Evolutionary conservation across 2,797 vertebrate species (phyloP).

Genomic region (Trematomus bernacchii): DNA sequence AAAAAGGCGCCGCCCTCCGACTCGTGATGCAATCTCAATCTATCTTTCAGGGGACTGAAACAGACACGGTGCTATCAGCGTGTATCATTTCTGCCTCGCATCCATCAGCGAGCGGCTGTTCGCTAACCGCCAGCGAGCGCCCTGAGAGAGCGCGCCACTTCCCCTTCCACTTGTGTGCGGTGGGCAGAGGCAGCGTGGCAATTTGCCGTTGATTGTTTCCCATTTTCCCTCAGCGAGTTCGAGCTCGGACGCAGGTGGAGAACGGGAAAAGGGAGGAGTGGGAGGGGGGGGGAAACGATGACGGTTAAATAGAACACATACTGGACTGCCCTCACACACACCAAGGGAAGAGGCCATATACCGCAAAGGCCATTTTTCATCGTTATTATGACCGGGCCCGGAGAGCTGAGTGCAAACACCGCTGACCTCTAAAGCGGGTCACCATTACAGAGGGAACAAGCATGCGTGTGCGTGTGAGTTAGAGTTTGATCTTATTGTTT

Average conservation of each 20-base stretch:
- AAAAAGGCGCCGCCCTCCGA: constrained; percentile 13
- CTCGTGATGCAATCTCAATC: constrained; percentile 58
- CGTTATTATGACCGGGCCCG: constrained; percentile 52
- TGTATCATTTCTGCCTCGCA: constrained; percentile 72
- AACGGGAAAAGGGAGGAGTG: neutral
- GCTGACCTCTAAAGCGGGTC: constrained; percentile 63
- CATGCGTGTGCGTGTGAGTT: constrained; percentile 18
- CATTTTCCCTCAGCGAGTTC: constrained; percentile 63
- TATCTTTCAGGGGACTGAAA: constrained; percentile 64
- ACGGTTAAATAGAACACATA: constrained; percentile 39
- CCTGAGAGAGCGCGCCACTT: constrained; percentile 62
- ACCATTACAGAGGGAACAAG: constrained; percentile 33
- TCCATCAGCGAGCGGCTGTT: constrained; percentile 68
- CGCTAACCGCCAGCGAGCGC: constrained; percentile 48
- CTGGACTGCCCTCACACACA: neutral
- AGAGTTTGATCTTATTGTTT: constrained; percentile 31
- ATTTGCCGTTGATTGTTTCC: constrained; percentile 79
- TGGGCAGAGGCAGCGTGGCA: constrained; percentile 42
- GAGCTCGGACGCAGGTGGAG: constrained; percentile 28
- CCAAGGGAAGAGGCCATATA: constrained; percentile 25
- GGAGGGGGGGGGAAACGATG: neutral
- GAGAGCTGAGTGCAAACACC: constrained; percentile 37
- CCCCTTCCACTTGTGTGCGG: constrained; percentile 62
- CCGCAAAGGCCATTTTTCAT: constrained; percentile 61
- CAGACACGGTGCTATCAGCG: constrained; percentile 70